Conservation (phyloP, 2,888 invertebrate species). For the Drosophila formosana region DNA sequence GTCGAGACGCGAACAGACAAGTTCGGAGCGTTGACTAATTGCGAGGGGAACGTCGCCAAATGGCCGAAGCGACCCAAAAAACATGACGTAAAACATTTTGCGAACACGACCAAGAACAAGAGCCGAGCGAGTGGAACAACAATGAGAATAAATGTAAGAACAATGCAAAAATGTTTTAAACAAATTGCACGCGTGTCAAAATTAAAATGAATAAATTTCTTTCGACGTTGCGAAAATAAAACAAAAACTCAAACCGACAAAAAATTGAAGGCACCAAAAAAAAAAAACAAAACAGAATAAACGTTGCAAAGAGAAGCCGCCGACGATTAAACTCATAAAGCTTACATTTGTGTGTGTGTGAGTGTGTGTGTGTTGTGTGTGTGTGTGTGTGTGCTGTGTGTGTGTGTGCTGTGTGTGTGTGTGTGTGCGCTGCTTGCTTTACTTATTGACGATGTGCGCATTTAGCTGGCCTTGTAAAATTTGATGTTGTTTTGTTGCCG, state of each 20-base stretch:
- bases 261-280: conserved; percentile 8
- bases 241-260: conserved; percentile 20
- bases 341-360: conserved; percentile 15
- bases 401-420: conserved; percentile 15
- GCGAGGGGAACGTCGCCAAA: conserved; percentile 51
- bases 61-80: conserved; percentile 29
- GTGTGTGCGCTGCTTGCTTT: conserved; percentile 31
- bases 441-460: conserved; percentile 64
- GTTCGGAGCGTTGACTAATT: conserved; percentile 53
- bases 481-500: conserved; percentile 15
- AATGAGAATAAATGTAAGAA: conserved; percentile 56
- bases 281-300: not conserved
- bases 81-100: conserved; percentile 75
- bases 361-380: conserved; percentile 17
- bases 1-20: conserved; percentile 24
- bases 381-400: no score
- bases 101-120: conserved; percentile 21
- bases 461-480: conserved; percentile 52
- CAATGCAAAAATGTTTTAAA: conserved; percentile 63
- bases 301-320: conserved; percentile 46
- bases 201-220: conserved; percentile 74
- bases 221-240: conserved; percentile 36
- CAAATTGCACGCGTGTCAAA: conserved; percentile 75
- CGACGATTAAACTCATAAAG: conserved; percentile 49
- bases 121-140: conserved; percentile 25